Percentiles rank a stretch among this genome's conserved stretches.
phyloP scores from a whole-genome alignment of 35 echinoderm and acorn worm genomes.

The Heliocidaris tuberculata region DNA sequence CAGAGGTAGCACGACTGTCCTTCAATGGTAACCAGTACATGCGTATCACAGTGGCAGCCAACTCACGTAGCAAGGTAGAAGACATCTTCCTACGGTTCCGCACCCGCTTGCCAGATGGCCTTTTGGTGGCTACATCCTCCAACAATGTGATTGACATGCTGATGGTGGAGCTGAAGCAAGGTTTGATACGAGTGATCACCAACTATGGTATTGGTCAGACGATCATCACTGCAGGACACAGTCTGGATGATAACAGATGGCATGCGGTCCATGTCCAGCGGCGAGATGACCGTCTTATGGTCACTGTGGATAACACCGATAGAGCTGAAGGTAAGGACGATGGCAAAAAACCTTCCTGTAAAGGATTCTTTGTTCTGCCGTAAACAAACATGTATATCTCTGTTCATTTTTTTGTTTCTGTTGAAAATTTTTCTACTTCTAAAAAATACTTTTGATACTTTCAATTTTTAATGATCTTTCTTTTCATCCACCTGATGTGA shows the following conservation, averaged over 20 bases:
- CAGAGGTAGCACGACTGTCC: slow-evolving; percentile 74
- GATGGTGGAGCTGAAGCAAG: slow-evolving; percentile 68
- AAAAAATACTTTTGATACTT: neutral
- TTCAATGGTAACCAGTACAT: slow-evolving; percentile 92
- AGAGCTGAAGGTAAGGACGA: slow-evolving; percentile 70
- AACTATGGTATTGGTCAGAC: slow-evolving; percentile 75
- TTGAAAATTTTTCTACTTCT: neutral
- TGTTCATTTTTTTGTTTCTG: neutral
- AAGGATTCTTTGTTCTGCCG: neutral
- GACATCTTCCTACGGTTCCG: slow-evolving; percentile 84
- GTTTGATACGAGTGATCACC: slow-evolving; percentile 55
- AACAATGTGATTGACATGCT: slow-evolving; percentile 71
- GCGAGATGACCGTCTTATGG: slow-evolving; percentile 49
- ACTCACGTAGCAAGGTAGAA: slow-evolving; percentile 73
- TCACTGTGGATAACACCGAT: slow-evolving; percentile 82
- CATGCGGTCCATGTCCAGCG: slow-evolving; percentile 76
- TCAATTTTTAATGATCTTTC: neutral
- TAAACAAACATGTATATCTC: neutral
- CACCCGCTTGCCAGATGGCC: slow-evolving; percentile 73
- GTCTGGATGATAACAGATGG: slow-evolving; percentile 85
- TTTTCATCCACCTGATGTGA: neutral
- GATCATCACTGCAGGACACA: slow-evolving; percentile 54
- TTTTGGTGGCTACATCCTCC: slow-evolving; percentile 74
- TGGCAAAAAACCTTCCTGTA: neutral
- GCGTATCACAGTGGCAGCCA: slow-evolving; percentile 57